Evolutionary conservation across 2,797 vertebrate species (phyloP), one percentile per base, ranked within the genome.

Genomic region (Naso thynnoides): DNA sequence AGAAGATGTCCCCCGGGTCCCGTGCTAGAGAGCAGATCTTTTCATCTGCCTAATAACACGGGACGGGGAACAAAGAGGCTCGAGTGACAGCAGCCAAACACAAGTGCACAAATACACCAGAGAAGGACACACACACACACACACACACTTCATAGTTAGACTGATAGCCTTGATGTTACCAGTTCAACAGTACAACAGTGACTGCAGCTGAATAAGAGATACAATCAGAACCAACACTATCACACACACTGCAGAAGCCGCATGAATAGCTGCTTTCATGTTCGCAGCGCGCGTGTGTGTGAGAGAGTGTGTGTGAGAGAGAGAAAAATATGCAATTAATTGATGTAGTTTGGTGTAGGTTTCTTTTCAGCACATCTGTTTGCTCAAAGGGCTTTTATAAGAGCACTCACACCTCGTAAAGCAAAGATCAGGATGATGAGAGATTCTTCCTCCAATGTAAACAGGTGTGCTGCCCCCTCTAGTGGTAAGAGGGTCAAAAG

Each of bases 31-130:
- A 86, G 79, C 71, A 56, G 66, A 62, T 68, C 79, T 88, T 88
- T 86, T 90, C 83, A 92, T 92, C 88, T 81, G 64, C 78, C 64
- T 89, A 79, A 82, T 89, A 86, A 86, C 66, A 70, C 39, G 41
- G 73, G 60, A 69, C 18, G 4, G 63, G 44, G 67, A 82, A 83
- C 75, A 85, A 78, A 84, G 78, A 70, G 73, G 76, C 82, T 89
- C 53, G 10, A 88, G 75, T 85, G 84, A 88, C 85, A 77, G 74
- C 73, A 69, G 79, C 71, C 64, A 70, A 77, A 68, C 76, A 66
- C 60, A 24, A 76, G 71, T n/a, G 48, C 73, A 49, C 54, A 57
- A 38, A 75, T 1, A 55, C 56, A 58, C 24, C 1, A 44, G 44
- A 66, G 62, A 49, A 38, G 27, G 26, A 54, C 10, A 42, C 58